phyloP scores from a whole-genome alignment of 2,113 vertebrate genomes.

The Anguilla japonica region DNA sequence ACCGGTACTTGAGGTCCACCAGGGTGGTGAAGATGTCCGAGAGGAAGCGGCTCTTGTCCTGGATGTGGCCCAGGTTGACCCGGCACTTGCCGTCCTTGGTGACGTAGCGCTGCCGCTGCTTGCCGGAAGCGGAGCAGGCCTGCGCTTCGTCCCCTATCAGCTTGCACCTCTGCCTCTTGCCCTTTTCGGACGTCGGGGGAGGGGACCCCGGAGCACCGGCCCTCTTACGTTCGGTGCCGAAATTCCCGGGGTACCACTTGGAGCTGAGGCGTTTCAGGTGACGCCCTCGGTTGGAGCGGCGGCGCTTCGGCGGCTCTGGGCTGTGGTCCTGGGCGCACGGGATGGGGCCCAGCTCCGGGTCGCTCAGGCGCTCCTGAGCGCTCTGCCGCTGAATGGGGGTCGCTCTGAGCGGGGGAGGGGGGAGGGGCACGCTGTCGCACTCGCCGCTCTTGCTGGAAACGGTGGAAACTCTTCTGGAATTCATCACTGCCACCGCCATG shows the following conservation, averaged over 20 bases:
- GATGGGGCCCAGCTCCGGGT: background rate
- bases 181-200: conserved; percentile 32
- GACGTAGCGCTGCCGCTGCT: conserved; percentile 76
- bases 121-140: conserved; percentile 34
- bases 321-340: background rate
- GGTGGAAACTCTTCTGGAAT: background rate
- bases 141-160: conserved; percentile 69
- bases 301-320: conserved; percentile 27
- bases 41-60: conserved; percentile 76
- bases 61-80: conserved; percentile 78
- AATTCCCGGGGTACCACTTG: conserved; percentile 50
- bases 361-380: conserved; percentile 1
- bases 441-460: conserved; percentile 44
- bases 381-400: conserved; percentile 10
- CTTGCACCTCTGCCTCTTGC: conserved; percentile 65
- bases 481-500: conserved; percentile 30
- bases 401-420: background rate
- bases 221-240: conserved; percentile 36
- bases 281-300: conserved; percentile 27
- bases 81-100: conserved; percentile 80
- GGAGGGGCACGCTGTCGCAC: conserved; percentile 35
- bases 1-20: conserved; percentile 80
- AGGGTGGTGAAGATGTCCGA: conserved; percentile 82
- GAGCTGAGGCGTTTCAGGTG: conserved; percentile 56
- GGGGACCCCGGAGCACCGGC: conserved; percentile 28